Evolutionary conservation across 1,140 invertebrate genomes (phyloP), one percentile per base, ranked within the genome.

Genomic region (Penaeus japonicus): DNA sequence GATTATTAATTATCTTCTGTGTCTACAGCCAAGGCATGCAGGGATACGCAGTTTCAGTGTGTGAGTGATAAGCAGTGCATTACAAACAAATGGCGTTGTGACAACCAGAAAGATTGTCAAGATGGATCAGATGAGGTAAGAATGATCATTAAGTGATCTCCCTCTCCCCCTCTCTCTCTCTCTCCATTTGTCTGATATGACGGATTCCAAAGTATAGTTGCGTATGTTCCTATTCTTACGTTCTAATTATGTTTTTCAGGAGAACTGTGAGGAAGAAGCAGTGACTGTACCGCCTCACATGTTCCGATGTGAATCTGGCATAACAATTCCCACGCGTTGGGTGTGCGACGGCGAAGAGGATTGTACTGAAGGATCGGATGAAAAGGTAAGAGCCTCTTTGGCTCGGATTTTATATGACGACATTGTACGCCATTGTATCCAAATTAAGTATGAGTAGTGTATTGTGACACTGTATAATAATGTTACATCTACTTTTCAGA

Each of bases 311-410:
- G 92, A 93, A 27, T 96, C 96, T 91, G 95, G 95, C 55, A 55
- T 47, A 20, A 96, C 96, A 90, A 94, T 96, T 47, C 92, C 95
- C 89, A 92, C 92, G 4, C 93, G 93, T 65, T 97, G 96, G 96
- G 94, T 96, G 0, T 98, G 97, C 92, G 97, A 98, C 92, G 96
- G 96, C 0, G 92, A 95, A 54, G 93, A 94, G 80, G 97, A 98
- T 92, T 99, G 97, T 92, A 95, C 95, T 91, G 97, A 98, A 92
- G 95, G 95, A 84, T 95, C 94, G 20, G 98, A 99, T 92, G 97
- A 98, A 92, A 90, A 47, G 80, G 84, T 87, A n/a, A 81, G 0
- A 73, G n/a, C 30, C 47, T 1, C 47, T 47, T 12, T 7, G 47
- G 15, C 7, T 39, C 35, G 2, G 35, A 39, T 47, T 47, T 47